Evolutionary conservation across 2,888 invertebrate genomes (phyloP), one percentile per base, ranked within the genome.

Genomic region (Zele albiditarsus): DNA sequence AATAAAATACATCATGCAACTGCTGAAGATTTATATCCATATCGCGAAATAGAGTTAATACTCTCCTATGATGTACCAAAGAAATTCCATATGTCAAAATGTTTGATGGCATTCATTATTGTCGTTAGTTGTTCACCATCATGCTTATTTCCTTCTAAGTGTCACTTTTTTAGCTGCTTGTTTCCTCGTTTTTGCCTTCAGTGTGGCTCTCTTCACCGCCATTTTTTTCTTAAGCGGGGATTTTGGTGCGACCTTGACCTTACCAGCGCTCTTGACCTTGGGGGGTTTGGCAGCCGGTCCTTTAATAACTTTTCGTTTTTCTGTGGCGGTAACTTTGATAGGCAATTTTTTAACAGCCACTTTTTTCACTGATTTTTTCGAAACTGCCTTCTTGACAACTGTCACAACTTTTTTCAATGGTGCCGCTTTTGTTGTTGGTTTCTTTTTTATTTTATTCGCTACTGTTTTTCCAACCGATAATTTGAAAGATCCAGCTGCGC

Each of bases 401-500:
- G 66, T 10, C 71, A 72, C 73, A 5, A 75, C 65, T 49, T 77
- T 78, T 38, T 68, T 71, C 0, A 66, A 66, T n/a, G 63, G 25
- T 46, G 70, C 27, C 16, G 74, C 57, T 31, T 68, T 71, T 0
- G 46, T 25, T 10, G 68, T 27, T 10, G 74, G 3, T 23, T 70
- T 75, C 16, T 49, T 65, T 12, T 69, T 77, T 1, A 79, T 62
- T 4, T 81, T 80, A 27, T 73, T 66, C 2, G 73, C 38, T 27
- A 78, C 80, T 3, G 70, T 57, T 23, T 81, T 80, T 8, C 79
- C 72, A 0, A 84, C 84, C n/a, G 89, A 88, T 20, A 91, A 83
- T 80, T 91, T 91, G 87, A 90, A 90, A 0, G 89, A 90, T 14
- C 91, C 91, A 33, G 90, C 89, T 0, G 91, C 91, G 0, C 91